phyloP scores from a whole-genome alignment of 2,888 invertebrate species.

The Lamellibrachia columna region DNA sequence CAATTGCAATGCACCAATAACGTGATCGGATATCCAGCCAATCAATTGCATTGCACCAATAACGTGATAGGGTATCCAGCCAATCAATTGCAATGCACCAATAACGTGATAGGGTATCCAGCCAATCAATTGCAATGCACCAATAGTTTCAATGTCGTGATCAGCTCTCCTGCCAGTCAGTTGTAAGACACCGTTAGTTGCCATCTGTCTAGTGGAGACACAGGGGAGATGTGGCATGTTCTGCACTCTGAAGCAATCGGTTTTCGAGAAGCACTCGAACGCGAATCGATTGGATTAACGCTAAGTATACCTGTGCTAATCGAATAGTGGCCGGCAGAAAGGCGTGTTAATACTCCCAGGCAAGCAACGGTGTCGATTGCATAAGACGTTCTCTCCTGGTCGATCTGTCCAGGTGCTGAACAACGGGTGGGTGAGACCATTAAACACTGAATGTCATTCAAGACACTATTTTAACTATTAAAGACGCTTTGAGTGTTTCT shows the following conservation, averaged over 20 bases:
- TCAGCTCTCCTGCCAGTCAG: no score
- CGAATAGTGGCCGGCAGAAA: background rate
- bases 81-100: no score
- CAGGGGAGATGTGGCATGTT: no score
- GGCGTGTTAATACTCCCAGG: background rate
- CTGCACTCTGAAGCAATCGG: background rate
- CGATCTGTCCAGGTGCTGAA: background rate
- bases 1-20: no score
- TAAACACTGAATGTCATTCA: background rate
- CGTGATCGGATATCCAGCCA: no score
- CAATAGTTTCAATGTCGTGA: no score
- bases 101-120: no score
- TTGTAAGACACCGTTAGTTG: no score
- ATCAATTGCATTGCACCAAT: no score
- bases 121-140: no score
- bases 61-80: no score
- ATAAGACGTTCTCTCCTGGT: background rate
- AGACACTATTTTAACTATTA: background rate
- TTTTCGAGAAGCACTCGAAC: constrained; percentile 9
- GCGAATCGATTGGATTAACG: background rate
- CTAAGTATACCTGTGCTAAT: constrained; percentile 16
- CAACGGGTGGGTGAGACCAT: background rate
- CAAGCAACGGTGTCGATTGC: constrained; percentile 2
- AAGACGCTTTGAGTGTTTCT: background rate
- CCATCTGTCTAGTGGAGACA: no score